Base-by-base conservation (phyloP, 1,140 invertebrate genomes). In the Limonius californicus region DNA sequence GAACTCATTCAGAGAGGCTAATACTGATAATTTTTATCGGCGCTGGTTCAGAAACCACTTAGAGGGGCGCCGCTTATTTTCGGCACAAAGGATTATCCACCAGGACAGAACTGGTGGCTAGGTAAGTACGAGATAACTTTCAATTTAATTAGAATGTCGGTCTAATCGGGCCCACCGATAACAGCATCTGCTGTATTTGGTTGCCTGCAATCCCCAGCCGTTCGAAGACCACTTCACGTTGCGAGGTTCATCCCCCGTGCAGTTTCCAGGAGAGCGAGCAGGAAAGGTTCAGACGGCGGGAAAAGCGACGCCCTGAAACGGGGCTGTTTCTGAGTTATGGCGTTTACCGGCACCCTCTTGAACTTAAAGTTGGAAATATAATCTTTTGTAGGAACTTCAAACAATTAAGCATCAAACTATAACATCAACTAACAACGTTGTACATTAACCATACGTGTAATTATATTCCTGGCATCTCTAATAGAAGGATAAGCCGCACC, bases 341-440 rank as follows among this genome's bases (percentile, higher is more conserved):
- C 16, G 19, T 50, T 50, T 50, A 50, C 18, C 45, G 16, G 16
- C 45, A 50, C 45, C 45, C 45, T 50, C 45, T 19, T 50, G 20
- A 50, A 50, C 45, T 50, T 50, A n/a, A 50, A 50, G 16, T 50
- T 50, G 45, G 45, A 50, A 50, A 50, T 50, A 50, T 50, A 50
- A 50, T 50, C 45, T 50, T 50, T 50, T 50, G 45, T 50, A 50
- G 14, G 18, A 50, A 50, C 45, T 50, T 50, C 45, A 50, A 50
- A 50, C 45, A 50, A 50, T 50, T 50, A 50, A 50, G 45, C 45
- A 19, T 21, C 16, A 50, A 50, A 19, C 45, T 45, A 45, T 45
- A 45, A 45, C 42, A 45, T 45, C 42, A 45, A 45, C 42, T 50
- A 50, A 50, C 16, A 50, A 18, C 19, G 16, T 50, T 50, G n/a